These are phyloP conservation scores for Platycheirus albimanus DNA, from an alignment of 2,888 invertebrate genomes.

Conservation along the genomic window DNA sequence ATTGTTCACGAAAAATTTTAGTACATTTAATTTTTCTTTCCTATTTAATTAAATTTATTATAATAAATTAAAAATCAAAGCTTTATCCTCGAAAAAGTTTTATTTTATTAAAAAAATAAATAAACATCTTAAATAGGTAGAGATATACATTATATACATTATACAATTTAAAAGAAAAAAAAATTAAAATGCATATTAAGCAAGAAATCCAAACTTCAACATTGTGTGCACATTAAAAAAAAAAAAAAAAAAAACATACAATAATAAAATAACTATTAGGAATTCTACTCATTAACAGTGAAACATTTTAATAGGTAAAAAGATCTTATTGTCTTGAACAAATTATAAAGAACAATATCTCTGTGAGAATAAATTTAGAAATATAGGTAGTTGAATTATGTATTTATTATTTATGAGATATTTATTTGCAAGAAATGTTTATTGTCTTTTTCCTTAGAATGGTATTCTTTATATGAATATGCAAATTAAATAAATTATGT, in stretches of 20 bases:
- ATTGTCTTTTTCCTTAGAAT: constrained; percentile 20
- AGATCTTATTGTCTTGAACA: constrained; percentile 3
- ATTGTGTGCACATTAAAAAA: neutral
- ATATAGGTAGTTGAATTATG: neutral
- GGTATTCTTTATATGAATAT: constrained; percentile 21
- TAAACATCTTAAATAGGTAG: neutral
- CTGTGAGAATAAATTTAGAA: constrained; percentile 26
- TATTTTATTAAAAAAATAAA: neutral
- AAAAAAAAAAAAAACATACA: neutral
- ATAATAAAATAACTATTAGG: neutral
- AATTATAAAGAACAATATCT: constrained; percentile 22
- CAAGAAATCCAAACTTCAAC: neutral
- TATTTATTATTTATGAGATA: neutral
- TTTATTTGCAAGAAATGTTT: neutral
- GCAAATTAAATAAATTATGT: constrained; percentile 16
- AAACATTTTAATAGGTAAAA: neutral
- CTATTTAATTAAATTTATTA: no score
- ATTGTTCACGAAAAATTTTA: no score
- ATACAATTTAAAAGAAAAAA: neutral
- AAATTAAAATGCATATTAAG: neutral
- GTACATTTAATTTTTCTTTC: no score
- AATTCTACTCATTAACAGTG: neutral
- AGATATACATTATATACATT: neutral
- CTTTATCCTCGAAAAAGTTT: no score
- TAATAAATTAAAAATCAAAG: no score